phyloP scores from a whole-genome alignment of 2,797 vertebrate species.

The Gallinago nigripennis region DNA sequence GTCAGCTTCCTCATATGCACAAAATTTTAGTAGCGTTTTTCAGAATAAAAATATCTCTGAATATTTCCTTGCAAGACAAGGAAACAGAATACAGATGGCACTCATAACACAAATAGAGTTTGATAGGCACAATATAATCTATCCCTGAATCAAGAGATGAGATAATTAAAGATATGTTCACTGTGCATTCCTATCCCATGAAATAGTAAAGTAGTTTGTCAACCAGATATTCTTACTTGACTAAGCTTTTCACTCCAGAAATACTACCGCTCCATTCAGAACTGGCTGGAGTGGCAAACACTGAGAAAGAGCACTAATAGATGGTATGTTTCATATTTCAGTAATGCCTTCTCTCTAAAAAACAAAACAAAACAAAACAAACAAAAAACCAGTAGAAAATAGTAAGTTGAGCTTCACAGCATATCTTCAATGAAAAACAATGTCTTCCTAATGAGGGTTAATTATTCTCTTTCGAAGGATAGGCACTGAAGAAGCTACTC shows the following conservation, averaged over 20 bases:
- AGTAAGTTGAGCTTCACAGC: background rate
- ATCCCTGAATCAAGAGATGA: background rate
- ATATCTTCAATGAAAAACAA: background rate
- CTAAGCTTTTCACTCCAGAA: background rate
- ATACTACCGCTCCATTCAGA: background rate
- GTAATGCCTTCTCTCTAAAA: background rate
- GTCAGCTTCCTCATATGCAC: background rate
- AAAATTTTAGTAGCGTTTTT: background rate
- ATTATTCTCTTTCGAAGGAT: background rate
- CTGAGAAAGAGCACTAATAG: background rate
- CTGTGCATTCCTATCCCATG: background rate
- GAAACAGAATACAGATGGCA: background rate
- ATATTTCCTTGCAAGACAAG: background rate
- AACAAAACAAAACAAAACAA: background rate
- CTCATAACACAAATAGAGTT: background rate
- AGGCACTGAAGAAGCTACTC: background rate
- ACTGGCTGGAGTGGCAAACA: background rate
- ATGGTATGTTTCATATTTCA: background rate
- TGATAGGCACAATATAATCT: constrained; percentile 10
- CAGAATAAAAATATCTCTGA: background rate
- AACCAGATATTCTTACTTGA: background rate
- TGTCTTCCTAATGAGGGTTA: background rate
- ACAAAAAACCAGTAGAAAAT: background rate
- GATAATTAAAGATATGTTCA: background rate
- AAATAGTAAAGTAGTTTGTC: background rate